These are phyloP conservation scores for Ascidia mentula DNA, from an alignment of 23 tunicate genomes.

Conservation along the genomic window DNA sequence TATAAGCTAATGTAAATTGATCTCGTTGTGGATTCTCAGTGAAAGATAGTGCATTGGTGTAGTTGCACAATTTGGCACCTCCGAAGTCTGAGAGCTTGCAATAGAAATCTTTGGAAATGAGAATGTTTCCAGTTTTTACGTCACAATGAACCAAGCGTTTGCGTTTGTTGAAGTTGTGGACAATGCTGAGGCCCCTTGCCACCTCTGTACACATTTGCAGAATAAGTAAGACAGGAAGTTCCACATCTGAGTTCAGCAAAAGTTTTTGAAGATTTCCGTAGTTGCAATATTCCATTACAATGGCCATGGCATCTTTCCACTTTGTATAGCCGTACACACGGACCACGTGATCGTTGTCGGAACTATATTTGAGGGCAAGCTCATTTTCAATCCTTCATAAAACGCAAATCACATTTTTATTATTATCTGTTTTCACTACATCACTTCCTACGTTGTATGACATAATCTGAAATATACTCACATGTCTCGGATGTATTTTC, in stretches of 20 bases:
- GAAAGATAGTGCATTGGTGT: background rate
- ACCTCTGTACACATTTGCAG: conserved; percentile 1
- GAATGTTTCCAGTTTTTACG: conserved; percentile 18
- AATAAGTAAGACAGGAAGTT: background rate
- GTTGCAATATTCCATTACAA: conserved; percentile 8
- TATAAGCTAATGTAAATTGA: conserved; percentile 1
- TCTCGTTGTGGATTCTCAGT: background rate
- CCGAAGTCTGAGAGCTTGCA: conserved; percentile 20
- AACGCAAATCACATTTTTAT: too few relatives aligned
- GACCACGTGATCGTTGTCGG: background rate
- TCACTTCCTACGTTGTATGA: too few relatives aligned
- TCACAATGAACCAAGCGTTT: conserved; percentile 13
- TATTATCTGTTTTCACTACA: too few relatives aligned
- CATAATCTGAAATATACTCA: too few relatives aligned
- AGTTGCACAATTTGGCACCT: background rate
- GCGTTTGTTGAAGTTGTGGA: background rate
- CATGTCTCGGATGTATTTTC: too few relatives aligned
- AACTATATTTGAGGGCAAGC: background rate
- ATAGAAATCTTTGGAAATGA: background rate
- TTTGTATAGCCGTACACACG: conserved; percentile 5
- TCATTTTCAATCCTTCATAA: background rate
- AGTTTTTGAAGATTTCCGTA: background rate
- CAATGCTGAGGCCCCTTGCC: background rate
- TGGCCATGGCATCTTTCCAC: background rate
- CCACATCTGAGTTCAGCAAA: background rate